Conservation (phyloP, 2,888 invertebrate genomes). For the Salpingus planirostris region DNA sequence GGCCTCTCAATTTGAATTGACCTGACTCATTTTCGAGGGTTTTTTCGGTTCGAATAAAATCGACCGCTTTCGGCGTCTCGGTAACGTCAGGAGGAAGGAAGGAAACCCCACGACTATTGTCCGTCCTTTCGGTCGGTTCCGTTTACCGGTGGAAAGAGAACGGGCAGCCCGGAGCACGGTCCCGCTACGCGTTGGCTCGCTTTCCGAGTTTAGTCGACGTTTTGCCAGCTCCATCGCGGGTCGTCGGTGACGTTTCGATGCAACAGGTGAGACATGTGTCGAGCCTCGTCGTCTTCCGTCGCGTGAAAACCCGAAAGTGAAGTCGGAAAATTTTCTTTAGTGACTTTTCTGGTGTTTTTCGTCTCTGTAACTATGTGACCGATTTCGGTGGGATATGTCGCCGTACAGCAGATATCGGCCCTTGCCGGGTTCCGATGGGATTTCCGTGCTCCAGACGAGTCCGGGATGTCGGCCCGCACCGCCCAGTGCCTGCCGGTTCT, state of each 20-base stretch:
- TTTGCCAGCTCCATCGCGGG: constrained; percentile 6
- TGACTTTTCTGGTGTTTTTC: constrained; percentile 6
- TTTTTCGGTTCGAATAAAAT: too few species aligned
- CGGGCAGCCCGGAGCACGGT: too few species aligned
- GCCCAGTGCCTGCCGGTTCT: constrained; percentile 45
- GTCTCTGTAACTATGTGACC: too few species aligned
- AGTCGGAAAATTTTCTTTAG: background rate
- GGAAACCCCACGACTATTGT: too few species aligned
- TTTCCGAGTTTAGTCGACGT: constrained; percentile 12
- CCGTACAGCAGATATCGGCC: constrained; percentile 42
- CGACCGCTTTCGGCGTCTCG: too few species aligned
- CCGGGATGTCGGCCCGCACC: constrained; percentile 28
- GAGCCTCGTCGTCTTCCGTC: constrained; percentile 1
- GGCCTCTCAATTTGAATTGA: too few species aligned
- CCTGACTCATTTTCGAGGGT: too few species aligned
- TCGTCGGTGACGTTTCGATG: constrained; percentile 6
- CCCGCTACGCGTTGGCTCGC: constrained; percentile 14
- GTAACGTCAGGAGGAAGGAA: too few species aligned
- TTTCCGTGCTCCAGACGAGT: constrained; percentile 21
- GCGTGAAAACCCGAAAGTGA: background rate
- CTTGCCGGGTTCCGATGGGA: constrained; percentile 37
- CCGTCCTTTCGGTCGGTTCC: too few species aligned
- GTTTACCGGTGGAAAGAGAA: too few species aligned
- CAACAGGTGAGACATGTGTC: constrained; percentile 21
- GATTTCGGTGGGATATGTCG: too few species aligned